Base-by-base conservation (phyloP, 2,113 vertebrate species). In the Canis aureus region DNA sequence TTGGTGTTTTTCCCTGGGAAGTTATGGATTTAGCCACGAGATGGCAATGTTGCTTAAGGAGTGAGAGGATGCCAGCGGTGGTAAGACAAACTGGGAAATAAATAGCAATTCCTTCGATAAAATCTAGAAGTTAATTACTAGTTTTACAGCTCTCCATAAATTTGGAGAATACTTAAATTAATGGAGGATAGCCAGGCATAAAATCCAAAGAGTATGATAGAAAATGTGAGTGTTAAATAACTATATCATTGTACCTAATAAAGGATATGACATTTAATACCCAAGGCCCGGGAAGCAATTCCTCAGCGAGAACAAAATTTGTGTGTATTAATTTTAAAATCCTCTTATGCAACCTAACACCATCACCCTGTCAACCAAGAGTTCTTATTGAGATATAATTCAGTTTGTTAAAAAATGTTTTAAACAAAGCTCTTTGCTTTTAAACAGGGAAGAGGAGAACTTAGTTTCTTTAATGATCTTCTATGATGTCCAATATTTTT, bases 11-110 rank as follows among this genome's bases (percentile, higher is more conserved):
- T 95, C 19, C 49, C 43, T 76, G 87, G 76, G 76, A 85, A 80
- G 10, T 78, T 16, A 17, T 43, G 8, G 25, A 27, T 11, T 13
- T 62, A 64, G 38, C 98, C 99, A 98, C 98, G 0, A 98, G 99
- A 97, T 98, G 99, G 98, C 98, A 98, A 62, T 98, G 76, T 98
- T 98, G 98, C 80, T 96, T 96, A 91, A 97, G 23, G 85, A 96
- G 98, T 59, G 20, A 92, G 55, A 83, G 51, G 8, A 11, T 1
- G 16, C 25, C 6, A 1, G 13, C 1, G 0, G 29, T 16, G 51
- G 43, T 8, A 60, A 51, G 11, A 12, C 74, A 22, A 51, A 43
- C 3, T 16, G 79, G 62, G 55, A 92, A 95, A 87, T 43, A 89
- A 93, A 83, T 0, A 80, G 57, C 9, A 60, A 85, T 71, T 55